A percentile compares a stretch with the other conserved stretches of the same genome.
These are phyloP conservation scores for Equus quagga DNA, from an alignment of 2,113 vertebrate genomes.

Conservation along the genomic window DNA sequence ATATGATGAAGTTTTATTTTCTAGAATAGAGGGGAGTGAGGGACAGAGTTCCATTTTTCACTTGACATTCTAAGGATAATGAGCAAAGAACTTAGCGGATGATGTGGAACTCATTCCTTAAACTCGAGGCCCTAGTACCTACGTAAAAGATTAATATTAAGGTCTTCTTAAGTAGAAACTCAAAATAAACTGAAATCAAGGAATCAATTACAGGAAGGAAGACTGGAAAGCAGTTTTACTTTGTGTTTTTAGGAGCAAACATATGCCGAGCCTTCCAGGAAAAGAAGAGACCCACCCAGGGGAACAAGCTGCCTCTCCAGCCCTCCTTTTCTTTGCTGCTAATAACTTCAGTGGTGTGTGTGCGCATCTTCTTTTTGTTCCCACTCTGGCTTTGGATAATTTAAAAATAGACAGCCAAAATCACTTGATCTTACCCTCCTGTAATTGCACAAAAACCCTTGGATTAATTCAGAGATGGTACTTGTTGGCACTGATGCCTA, in stretches of 20 bases:
- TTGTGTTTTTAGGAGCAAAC: constrained; percentile 47
- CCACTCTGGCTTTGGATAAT: background rate
- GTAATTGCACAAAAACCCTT: background rate
- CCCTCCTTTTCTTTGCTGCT: background rate
- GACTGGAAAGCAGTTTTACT: background rate
- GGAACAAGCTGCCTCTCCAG: background rate
- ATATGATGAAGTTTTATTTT: background rate
- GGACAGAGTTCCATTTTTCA: background rate
- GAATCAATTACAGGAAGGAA: background rate
- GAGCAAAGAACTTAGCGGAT: background rate
- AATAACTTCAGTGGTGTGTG: background rate
- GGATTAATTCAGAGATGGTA: background rate
- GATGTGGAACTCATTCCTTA: background rate
- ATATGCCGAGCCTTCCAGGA: background rate
- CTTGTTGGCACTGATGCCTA: background rate
- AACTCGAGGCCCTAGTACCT: background rate
- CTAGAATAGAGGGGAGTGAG: background rate
- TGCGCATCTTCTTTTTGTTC: background rate
- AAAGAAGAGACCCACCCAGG: background rate
- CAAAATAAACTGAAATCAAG: background rate
- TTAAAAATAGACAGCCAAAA: background rate
- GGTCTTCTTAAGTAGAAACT: background rate
- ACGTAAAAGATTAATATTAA: background rate
- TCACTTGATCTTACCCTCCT: background rate
- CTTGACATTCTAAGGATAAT: background rate